Evolutionary conservation across 2,888 invertebrate genomes (phyloP).

Genomic region (Oxyteleia sp.): DNA sequence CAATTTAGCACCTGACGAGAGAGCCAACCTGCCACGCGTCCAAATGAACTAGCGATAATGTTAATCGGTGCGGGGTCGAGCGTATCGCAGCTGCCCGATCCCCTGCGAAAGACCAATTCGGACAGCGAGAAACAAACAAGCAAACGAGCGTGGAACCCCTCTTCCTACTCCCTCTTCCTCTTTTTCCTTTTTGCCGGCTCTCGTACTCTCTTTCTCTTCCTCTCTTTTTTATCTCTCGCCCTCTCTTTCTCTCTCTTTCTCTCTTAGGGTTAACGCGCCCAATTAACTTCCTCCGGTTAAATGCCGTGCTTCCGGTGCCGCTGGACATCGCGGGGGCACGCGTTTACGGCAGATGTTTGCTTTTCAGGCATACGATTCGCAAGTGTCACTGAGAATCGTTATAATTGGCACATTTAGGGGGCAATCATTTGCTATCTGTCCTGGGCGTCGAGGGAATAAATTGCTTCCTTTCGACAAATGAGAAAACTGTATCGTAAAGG

Average conservation of each 20-base stretch:
- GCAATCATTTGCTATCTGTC: conserved; percentile 15
- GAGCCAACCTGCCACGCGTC: conserved; percentile 58
- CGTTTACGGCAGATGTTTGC: conserved; percentile 58
- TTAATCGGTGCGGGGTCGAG: conserved; percentile 54
- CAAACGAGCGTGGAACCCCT: conserved; percentile 9
- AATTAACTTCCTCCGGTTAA: conserved; percentile 85
- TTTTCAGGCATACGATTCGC: conserved; percentile 34
- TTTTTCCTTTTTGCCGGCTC: no score
- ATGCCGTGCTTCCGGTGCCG: conserved; percentile 82
- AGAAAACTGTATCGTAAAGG: background rate
- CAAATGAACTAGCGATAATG: conserved; percentile 62
- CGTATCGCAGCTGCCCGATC: conserved; percentile 52
- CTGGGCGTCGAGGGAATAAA: conserved; percentile 1
- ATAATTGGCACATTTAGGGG: conserved; percentile 21
- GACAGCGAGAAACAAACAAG: conserved; percentile 2
- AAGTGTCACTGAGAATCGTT: conserved; percentile 51
- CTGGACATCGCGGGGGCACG: conserved; percentile 40
- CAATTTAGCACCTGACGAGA: conserved; percentile 72
- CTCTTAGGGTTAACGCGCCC: conserved; percentile 68
- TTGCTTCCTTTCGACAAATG: background rate
- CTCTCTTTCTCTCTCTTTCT: background rate
- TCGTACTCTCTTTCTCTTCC: conserved; percentile 3
- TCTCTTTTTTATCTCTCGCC: background rate
- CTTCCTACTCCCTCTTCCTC: no score
- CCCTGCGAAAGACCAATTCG: conserved; percentile 50